phyloP scores from a whole-genome alignment of 2,797 vertebrate species.

The Anguilla marmorata region DNA sequence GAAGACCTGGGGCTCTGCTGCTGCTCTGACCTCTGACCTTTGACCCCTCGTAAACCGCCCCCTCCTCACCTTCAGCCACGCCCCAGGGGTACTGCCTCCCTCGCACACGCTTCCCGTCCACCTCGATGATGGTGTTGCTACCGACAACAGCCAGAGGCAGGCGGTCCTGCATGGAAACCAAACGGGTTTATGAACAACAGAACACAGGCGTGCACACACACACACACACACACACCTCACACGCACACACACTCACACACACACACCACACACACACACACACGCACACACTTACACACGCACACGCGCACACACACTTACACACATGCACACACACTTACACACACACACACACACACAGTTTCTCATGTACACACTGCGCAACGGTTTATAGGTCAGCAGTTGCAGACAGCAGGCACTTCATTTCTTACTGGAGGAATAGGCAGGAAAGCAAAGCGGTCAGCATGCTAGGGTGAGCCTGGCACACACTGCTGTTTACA shows the following conservation, averaged over 20 bases:
- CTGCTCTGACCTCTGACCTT: conserved; percentile 30
- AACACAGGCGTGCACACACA: background rate
- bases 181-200: background rate
- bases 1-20: background rate
- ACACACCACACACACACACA: background rate
- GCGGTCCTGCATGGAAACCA: conserved; percentile 76
- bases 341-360: background rate
- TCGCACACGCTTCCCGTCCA: conserved; percentile 90
- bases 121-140: conserved; percentile 95
- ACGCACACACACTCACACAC: background rate
- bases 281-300: background rate
- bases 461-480: background rate
- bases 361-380: background rate
- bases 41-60: background rate
- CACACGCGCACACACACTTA: background rate
- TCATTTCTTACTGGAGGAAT: too few relatives aligned
- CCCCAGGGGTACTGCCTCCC: conserved; percentile 97
- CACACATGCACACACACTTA: background rate
- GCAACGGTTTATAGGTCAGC: background rate
- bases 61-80: conserved; percentile 90
- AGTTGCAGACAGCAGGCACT: background rate
- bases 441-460: background rate
- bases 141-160: conserved; percentile 94
- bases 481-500: background rate
- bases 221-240: conserved; percentile 27